Base-by-base conservation (phyloP, 2,113 vertebrate genomes). In the Potamarius usumacintae region DNA sequence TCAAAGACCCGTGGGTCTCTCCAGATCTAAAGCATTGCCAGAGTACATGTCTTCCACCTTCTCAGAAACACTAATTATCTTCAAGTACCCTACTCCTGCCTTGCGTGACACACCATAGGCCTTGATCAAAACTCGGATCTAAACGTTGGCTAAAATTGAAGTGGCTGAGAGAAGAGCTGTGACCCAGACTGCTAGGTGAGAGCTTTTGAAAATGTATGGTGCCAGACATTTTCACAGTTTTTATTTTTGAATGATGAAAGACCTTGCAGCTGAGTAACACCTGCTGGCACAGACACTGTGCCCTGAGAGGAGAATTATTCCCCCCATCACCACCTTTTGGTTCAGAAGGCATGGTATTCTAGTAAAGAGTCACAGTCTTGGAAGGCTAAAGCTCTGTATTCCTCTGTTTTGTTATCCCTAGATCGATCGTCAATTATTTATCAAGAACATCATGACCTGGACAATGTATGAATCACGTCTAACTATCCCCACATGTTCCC, bases 161-260 rank as follows among this genome's bases (percentile, higher is more conserved):
- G 58, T 62, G 10, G 22, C 12, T 83, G 82, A 83, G 62, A 83
- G 62, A 83, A 67, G 62, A 53, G 74, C 7, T 17, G 48, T 72
- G 72, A 25, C 71, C 72, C 14, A 25, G 52, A 83, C 55, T 83
- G 83, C 77, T 86, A 90, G 90, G 52, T 91, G 89, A 85, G 83
- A 87, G 85, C 81, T 87, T 87, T 89, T 90, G 85, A 87, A 89
- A 83, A 78, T 74, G 15, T 60, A 80, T 74, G 80, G 63, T 89
- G 89, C 89, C 85, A 86, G 67, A 80, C 85, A 81, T 57, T 63
- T 88, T 80, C 58, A 71, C 62, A 82, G 81, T 63, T 91, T 86
- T 89, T 83, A 90, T 85, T 86, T 90, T 82, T 55, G 83, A 78
- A 84, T 77, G 86, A 88, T 88, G 91, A 89, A 89, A 88, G 50